Conservation (phyloP, 1,140 invertebrate genomes). For the Venturia canescens region DNA sequence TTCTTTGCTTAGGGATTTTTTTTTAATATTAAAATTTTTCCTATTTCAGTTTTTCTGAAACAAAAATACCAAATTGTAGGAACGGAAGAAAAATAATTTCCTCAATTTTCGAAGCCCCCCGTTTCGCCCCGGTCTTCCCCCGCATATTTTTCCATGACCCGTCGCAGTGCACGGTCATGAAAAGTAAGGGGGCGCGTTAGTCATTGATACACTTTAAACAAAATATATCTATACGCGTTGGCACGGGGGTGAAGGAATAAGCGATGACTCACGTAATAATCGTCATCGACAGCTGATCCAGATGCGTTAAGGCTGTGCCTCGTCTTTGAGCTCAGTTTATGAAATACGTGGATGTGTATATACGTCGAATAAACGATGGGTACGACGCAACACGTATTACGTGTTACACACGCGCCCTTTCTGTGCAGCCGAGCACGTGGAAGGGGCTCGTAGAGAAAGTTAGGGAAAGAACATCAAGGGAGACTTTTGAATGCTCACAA, state of each 20-base stretch:
- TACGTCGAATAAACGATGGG: background rate
- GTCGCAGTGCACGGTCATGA: conserved; percentile 2
- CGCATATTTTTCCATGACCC: too few species aligned
- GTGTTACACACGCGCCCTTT: conserved; percentile 30
- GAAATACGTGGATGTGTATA: background rate
- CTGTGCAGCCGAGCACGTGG: background rate
- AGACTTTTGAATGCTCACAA: conserved; percentile 51
- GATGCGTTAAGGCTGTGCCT: conserved; percentile 54
- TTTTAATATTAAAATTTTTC: too few species aligned
- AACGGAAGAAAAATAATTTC: too few species aligned
- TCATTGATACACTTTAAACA: conserved; percentile 69
- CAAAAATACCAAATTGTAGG: too few species aligned
- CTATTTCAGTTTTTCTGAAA: too few species aligned
- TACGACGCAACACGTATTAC: conserved; percentile 47
- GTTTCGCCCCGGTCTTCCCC: too few species aligned
- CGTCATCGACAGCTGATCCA: conserved; percentile 69
- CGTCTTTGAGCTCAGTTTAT: conserved; percentile 23
- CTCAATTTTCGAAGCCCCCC: too few species aligned
- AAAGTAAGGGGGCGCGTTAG: conserved; percentile 60
- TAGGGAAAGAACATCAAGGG: background rate
- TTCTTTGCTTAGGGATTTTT: too few species aligned
- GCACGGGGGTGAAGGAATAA: background rate
- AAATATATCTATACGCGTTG: background rate
- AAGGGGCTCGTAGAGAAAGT: too few species aligned
- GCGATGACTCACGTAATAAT: conserved; percentile 67